phyloP scores from a whole-genome alignment of 2,888 invertebrate species.

The Caenorhabditis drosophilae region DNA sequence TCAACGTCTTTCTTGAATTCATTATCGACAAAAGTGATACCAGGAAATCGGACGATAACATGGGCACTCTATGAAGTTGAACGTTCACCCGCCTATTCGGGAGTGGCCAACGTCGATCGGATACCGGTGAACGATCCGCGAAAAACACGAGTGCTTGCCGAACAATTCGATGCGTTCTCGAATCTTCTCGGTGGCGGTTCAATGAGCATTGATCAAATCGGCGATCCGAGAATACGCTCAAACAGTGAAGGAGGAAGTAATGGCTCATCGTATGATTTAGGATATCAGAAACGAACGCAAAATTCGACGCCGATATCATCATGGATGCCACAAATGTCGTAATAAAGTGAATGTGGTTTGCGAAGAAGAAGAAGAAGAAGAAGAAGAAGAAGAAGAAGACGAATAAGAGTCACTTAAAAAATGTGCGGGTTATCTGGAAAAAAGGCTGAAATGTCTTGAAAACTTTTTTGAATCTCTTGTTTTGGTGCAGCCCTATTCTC shows the following conservation, averaged over 20 bases:
- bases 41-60: conserved; percentile 10
- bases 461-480: no score
- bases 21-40: conserved; percentile 20
- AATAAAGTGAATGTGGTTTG: no score
- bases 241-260: no score
- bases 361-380: no score
- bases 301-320: conserved; percentile 27
- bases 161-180: conserved; percentile 45
- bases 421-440: no score
- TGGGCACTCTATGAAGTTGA: conserved; percentile 31
- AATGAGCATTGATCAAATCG: conserved; percentile 6
- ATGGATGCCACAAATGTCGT: conserved; percentile 50
- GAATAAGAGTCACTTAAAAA: no score
- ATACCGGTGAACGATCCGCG: conserved; percentile 40
- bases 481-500: no score
- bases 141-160: conserved; percentile 26
- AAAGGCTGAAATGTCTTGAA: no score
- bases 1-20: no score
- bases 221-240: conserved; percentile 31
- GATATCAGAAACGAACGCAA: background rate
- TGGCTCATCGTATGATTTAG: background rate
- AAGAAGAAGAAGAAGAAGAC: no score
- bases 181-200: background rate
- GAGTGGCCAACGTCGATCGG: conserved; percentile 30
- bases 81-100: conserved; percentile 24